These are phyloP conservation scores for Xenopus petersii DNA, from an alignment of 2,797 vertebrate species.

Conservation along the genomic window DNA sequence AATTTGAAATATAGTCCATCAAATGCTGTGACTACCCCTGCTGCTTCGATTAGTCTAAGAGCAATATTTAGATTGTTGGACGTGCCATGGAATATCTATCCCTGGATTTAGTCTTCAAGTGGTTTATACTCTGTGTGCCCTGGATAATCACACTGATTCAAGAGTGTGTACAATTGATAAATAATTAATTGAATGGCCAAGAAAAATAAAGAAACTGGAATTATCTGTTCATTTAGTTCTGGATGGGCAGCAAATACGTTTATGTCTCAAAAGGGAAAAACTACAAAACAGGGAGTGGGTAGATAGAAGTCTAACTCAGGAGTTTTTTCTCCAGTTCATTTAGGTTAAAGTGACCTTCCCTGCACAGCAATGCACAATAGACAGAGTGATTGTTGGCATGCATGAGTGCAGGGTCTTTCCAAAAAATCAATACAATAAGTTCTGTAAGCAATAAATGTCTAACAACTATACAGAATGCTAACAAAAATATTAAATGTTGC, in stretches of 20 bases:
- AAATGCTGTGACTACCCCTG: conserved; percentile 88
- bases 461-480: too few relatives aligned
- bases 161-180: conserved; percentile 66
- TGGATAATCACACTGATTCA: conserved; percentile 64
- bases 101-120: conserved; percentile 67
- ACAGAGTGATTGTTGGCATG: too few relatives aligned
- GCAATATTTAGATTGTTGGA: conserved; percentile 80
- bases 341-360: too few relatives aligned
- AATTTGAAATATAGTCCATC: conserved; percentile 99
- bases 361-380: too few relatives aligned
- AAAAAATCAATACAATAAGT: too few relatives aligned
- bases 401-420: too few relatives aligned
- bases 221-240: conserved; percentile 22
- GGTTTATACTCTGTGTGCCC: conserved; percentile 62
- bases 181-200: conserved; percentile 60
- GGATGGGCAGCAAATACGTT: conserved; percentile 19
- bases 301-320: background rate
- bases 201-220: conserved; percentile 44
- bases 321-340: conserved; percentile 12
- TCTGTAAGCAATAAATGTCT: too few relatives aligned
- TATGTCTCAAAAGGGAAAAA: conserved; percentile 15
- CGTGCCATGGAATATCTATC: conserved; percentile 72
- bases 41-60: conserved; percentile 79
- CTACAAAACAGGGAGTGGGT: background rate
- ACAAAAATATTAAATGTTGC: too few relatives aligned